Evolutionary conservation across 2,113 vertebrate species (phyloP), one percentile per base, ranked within the genome.

Genomic region (Apistogramma diplotaenia): DNA sequence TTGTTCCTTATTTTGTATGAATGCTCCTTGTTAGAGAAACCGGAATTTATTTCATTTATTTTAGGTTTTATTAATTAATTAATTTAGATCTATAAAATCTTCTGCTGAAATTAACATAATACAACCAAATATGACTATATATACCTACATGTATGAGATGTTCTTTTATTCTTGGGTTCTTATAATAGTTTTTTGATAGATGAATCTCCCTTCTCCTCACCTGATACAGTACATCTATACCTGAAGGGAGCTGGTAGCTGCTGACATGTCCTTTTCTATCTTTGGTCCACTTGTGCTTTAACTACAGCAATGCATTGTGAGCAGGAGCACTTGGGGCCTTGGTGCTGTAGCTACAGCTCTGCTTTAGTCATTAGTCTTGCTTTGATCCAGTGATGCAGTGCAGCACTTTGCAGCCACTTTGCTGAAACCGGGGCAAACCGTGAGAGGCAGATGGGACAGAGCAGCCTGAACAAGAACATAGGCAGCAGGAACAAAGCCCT

Each of bases 351-450:
- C 81, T 82, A 33, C 78, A 70, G 75, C 83, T 87, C 86, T 79
- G 83, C 87, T 89, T 67, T 83, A 87, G 87, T 90, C 85, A 90
- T 91, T 92, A 83, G 56, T 90, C 78, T 82, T 81, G 78, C 80
- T 91, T 89, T 88, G 86, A 92, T 89, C 82, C 37, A 31, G 75
- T 43, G 19, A 84, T 92, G 89, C 86, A 77, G 81, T 82, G 89
- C 89, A 79, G 81, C 49, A 75, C 86, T 80, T 77, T 83, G 84
- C 79, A 79, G 88, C 83, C 74, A 31, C 79, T 85, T 74, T 74
- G 56, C 54, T 53, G 76, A 86, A 90, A 85, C 74, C 88, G 51
- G 83, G 75, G 80, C 87, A 83, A 78, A 13, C 46, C 7, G 85
- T 55, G 55, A 78, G 78, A 87, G 78, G 77, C 76, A 61, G 82